Evolutionary conservation across 2,113 vertebrate species (phyloP).

Genomic region (Cyprinodon variegatus): DNA sequence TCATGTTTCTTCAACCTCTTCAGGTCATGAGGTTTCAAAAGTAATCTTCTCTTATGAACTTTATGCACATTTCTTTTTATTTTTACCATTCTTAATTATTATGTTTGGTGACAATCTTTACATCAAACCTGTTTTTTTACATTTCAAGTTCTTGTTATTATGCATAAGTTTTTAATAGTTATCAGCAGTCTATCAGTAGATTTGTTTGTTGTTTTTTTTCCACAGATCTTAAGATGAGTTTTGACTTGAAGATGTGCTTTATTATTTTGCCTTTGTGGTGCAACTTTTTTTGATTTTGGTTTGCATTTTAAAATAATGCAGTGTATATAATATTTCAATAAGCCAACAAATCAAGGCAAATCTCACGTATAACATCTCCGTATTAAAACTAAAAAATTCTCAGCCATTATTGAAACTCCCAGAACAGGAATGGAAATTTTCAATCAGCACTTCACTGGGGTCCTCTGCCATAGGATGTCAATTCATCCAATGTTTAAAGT

Average conservation of each 20-base stretch:
- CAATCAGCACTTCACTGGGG: constrained; percentile 34
- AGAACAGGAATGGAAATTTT: constrained; percentile 23
- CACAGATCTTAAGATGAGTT: not conserved
- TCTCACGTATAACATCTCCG: not conserved
- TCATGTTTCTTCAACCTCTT: not conserved
- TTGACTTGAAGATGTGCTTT: not conserved
- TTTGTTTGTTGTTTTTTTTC: not conserved
- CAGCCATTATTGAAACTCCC: not conserved
- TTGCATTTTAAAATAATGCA: not conserved
- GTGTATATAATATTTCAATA: too few relatives aligned
- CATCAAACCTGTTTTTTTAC: not conserved
- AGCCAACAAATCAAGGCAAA: not conserved
- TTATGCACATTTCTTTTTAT: not conserved
- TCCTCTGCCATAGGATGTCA: constrained; percentile 21
- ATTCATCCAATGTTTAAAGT: constrained; percentile 38
- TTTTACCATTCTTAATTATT: not conserved
- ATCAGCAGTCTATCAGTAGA: not conserved
- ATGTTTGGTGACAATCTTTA: not conserved
- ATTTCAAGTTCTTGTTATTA: not conserved
- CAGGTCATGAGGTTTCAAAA: not conserved
- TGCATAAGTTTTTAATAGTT: not conserved
- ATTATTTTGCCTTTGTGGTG: not conserved
- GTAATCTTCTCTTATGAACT: not conserved
- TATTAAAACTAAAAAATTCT: not conserved
- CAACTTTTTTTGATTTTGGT: not conserved